Evolutionary conservation across 1,140 invertebrate species (phyloP), one percentile per base, ranked within the genome.

Genomic region (Pteromalus puparum): DNA sequence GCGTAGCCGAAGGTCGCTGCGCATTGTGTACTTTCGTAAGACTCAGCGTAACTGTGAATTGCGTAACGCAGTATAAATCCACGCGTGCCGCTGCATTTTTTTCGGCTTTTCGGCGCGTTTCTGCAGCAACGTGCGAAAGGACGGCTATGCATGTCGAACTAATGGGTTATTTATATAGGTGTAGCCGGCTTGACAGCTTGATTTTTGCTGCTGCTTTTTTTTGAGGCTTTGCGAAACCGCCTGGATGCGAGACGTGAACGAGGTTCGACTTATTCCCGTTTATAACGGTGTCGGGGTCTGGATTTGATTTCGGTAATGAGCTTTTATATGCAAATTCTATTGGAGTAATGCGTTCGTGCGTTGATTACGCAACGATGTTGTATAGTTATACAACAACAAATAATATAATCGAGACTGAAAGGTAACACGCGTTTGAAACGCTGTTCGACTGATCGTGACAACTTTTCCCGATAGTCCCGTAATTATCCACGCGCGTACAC

Each of bases 1-100:
- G 30, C 83, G 77, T 84, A 80, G 76, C 67, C 77, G 83, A 84
- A 84, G 83, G 83, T 84, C 83, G 77, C 24, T 21, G 30, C 82
- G 61, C 74, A 83, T 76, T 79, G 76, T 83, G 46, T 34, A 83
- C 46, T 81, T 75, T 85, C 77, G 65, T 75, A 67, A 80, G 67
- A 15, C 67, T 72, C 53, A 21, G 12, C 75, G 24, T 68, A 42
- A 68, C 65, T 42, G 46, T 61, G 15, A 26, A 18, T 72, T 78
- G 61, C 82, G 75, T 10, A 53, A 48, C 46, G 76, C 13, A 4
- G 13, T 34, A 76, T 80, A 4, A 28, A 21, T 10, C 7, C 21
- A 24, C 6, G 26, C 34, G 38, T 6, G 38, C 21, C 15, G 15
- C 26, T 70, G 68, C 68, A 70, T 70, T 42, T 70, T 70, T 70